A percentile compares a stretch with the other conserved stretches of the same genome.
Conservation (phyloP, 2,113 vertebrate genomes). For the Potamarius usumacintae region DNA sequence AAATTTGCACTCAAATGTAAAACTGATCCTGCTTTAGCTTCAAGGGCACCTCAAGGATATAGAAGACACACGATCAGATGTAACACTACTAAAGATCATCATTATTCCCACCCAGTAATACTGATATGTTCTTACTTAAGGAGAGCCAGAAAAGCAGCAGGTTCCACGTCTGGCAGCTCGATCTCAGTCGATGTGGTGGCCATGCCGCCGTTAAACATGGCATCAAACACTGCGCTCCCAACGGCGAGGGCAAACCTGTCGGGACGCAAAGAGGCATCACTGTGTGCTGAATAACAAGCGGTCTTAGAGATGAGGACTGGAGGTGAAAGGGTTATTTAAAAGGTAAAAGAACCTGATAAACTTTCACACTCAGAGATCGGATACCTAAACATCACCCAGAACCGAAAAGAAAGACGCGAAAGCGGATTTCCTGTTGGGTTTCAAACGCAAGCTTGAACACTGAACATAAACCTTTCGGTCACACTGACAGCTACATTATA, state of each 20-base stretch:
- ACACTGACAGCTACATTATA: too few species aligned
- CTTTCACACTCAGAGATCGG: neutral
- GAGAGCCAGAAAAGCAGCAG: constrained; percentile 84
- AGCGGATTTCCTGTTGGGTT: neutral
- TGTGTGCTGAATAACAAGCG: constrained; percentile 5
- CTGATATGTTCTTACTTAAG: constrained; percentile 78
- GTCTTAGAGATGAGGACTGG: neutral
- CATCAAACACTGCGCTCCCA: constrained; percentile 86
- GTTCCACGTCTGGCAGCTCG: constrained; percentile 86
- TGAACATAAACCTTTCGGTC: neutral
- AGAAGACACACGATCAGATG: neutral
- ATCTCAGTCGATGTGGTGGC: constrained; percentile 89
- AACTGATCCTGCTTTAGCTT: neutral
- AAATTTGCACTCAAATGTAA: neutral
- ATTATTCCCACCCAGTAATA: neutral
- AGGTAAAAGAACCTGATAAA: neutral
- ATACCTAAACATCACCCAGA: constrained; percentile 2
- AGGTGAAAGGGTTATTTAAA: neutral
- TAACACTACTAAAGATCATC: neutral
- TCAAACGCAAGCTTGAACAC: neutral
- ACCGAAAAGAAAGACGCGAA: neutral
- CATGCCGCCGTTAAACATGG: constrained; percentile 91
- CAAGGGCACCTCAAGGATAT: constrained; percentile 36
- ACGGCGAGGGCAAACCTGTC: constrained; percentile 85
- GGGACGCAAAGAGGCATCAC: constrained; percentile 27